Evolutionary conservation across 2,113 vertebrate species (phyloP), one percentile per base, ranked within the genome.

Genomic region (Istiophorus platypterus): DNA sequence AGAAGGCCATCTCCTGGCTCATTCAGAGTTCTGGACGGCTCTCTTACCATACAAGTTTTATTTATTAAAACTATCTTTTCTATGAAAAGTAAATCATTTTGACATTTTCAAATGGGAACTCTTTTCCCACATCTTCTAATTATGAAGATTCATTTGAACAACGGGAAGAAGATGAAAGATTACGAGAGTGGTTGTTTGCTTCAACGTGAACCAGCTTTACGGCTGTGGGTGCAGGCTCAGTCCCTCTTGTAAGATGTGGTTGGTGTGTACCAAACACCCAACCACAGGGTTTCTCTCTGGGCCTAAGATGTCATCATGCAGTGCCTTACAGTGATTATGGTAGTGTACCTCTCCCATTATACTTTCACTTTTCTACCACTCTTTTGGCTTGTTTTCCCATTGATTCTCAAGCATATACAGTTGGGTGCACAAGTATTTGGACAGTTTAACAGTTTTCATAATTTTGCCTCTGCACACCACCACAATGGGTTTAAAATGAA

Each of bases 191-290:
- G 92, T 91, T 91, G 94, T 94, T 93, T 91, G 88, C 90, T 91
- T 91, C 91, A 91, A 80, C 91, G 88, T 87, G 86, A 92, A 86
- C 88, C 86, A 63, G 85, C 92, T 94, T 92, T 91, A 91, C 82
- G 76, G 86, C 88, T 92, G 88, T 51, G 92, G 91, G 82, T 59
- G 82, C 87, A 91, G 92, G 89, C 91, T 90, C 77, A 27, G 87
- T 80, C 91, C 87, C 58, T 77, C 75, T 88, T 91, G 90, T 95
- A 92, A 94, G 94, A 95, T 95, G 95, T 95, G 95, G 94, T 90
- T 11, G 22, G 70, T 81, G 86, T 88, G 88, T 92, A 93, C 89
- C 93, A 89, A 92, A 92, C 91, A 92, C 83, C 65, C 68, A 59
- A 93, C 94, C 89, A 20, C 93, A 94, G 90, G 91, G 93, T 93